phyloP scores from a whole-genome alignment of 1,140 invertebrate genomes.

The Caenorhabditis tropicalis region DNA sequence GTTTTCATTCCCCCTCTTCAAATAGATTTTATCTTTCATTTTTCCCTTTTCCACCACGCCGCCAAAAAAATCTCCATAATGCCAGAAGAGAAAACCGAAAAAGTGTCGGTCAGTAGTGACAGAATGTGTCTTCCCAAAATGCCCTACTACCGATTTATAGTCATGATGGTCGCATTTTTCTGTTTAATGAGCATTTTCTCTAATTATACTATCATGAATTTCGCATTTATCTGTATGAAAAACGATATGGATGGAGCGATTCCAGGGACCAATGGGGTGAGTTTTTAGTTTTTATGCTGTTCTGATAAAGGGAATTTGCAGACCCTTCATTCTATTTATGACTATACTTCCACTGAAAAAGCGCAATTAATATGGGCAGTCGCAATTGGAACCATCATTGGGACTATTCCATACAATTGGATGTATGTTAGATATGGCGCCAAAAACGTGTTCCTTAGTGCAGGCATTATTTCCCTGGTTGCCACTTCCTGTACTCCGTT shows the following conservation, averaged over 20 bases:
- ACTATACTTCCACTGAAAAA: slow-evolving; percentile 38
- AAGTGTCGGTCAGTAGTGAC: background rate
- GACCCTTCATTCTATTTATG: slow-evolving; percentile 32
- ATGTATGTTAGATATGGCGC: slow-evolving; percentile 49
- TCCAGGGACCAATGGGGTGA: background rate
- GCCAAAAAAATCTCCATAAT: background rate
- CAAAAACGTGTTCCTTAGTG: slow-evolving; percentile 45
- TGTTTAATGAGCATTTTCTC: slow-evolving; percentile 40
- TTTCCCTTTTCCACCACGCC: background rate
- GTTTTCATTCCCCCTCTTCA: background rate
- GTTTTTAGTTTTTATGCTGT: background rate
- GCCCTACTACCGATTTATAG: slow-evolving; percentile 23
- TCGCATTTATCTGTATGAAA: slow-evolving; percentile 54
- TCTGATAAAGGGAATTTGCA: background rate
- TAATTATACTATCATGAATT: slow-evolving; percentile 51
- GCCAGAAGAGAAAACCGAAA: background rate
- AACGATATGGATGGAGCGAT: slow-evolving; percentile 14
- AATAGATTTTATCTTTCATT: background rate
- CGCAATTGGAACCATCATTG: slow-evolving; percentile 48
- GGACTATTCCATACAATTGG: slow-evolving; percentile 49
- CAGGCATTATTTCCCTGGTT: slow-evolving; percentile 31
- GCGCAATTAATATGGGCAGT: slow-evolving; percentile 45
- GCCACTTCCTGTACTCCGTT: slow-evolving; percentile 43
- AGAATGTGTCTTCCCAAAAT: slow-evolving; percentile 27
- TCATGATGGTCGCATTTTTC: slow-evolving; percentile 38